Evolutionary conservation across 2,113 vertebrate genomes (phyloP).

Genomic region (Scalopus aquaticus): DNA sequence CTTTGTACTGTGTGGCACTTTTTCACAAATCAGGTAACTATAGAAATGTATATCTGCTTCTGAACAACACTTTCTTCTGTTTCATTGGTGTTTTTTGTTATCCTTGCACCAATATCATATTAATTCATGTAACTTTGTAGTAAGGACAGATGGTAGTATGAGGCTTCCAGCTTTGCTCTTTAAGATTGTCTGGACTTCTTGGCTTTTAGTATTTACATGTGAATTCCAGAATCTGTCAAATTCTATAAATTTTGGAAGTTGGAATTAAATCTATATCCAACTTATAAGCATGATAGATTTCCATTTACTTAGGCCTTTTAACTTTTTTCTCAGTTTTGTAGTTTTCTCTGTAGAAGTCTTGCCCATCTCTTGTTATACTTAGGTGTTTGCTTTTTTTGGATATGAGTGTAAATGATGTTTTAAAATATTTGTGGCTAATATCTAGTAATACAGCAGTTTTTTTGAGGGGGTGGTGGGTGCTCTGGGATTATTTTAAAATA

Average conservation of each 20-base stretch:
- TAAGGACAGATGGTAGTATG: neutral
- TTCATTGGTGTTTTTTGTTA: neutral
- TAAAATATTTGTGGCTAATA: neutral
- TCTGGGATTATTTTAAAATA: neutral
- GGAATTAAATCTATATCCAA: neutral
- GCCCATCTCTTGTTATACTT: neutral
- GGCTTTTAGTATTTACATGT: neutral
- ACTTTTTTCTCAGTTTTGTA: conserved; percentile 8
- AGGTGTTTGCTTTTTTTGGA: neutral
- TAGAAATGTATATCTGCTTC: conserved; percentile 4
- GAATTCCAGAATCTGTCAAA: neutral
- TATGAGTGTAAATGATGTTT: conserved; percentile 23
- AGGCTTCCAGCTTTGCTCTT: neutral
- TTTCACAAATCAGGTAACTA: neutral
- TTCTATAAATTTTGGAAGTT: conserved; percentile 38
- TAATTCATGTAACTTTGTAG: neutral
- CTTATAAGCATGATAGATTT: neutral
- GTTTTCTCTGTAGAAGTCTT: conserved; percentile 32
- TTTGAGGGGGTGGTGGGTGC: neutral
- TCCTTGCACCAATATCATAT: neutral
- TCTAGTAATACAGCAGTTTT: neutral
- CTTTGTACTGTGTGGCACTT: neutral
- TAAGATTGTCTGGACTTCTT: conserved; percentile 4
- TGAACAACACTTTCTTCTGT: neutral
- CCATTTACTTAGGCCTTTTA: conserved; percentile 12